Conservation (phyloP, 53 echinoderm and acorn worm species). For the Holothuria leucospilota region DNA sequence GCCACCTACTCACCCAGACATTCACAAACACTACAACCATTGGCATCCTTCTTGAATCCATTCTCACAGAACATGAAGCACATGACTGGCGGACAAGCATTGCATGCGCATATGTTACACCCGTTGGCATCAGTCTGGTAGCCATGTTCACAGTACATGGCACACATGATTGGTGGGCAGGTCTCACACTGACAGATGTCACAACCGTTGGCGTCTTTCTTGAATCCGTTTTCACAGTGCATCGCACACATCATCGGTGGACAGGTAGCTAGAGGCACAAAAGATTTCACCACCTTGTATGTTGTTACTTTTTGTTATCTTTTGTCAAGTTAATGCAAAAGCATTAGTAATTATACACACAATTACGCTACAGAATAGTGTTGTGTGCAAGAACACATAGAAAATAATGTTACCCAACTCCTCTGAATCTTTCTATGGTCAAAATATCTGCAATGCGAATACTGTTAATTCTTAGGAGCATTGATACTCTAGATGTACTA, state of each 20-base stretch:
- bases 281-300: not conserved
- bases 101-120: conserved; percentile 66
- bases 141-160: conserved; percentile 31
- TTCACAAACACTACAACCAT: too few relatives aligned
- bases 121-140: conserved; percentile 36
- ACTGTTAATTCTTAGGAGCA: too few relatives aligned
- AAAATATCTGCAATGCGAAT: too few relatives aligned
- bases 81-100: conserved; percentile 40
- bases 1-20: too few relatives aligned
- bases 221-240: conserved; percentile 65
- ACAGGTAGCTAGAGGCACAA: not conserved
- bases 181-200: conserved; percentile 63
- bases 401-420: too few relatives aligned
- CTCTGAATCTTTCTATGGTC: too few relatives aligned
- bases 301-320: not conserved
- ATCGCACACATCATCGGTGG: conserved; percentile 54
- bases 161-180: conserved; percentile 29
- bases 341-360: too few relatives aligned
- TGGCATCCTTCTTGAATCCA: conserved; percentile 54
- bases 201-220: conserved; percentile 66
- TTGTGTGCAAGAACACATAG: too few relatives aligned
- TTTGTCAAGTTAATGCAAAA: too few relatives aligned
- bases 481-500: too few relatives aligned
- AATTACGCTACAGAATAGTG: too few relatives aligned
- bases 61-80: conserved; percentile 54